Base-by-base conservation (phyloP, 2,888 invertebrate genomes). In the Cheilosia urbana region DNA sequence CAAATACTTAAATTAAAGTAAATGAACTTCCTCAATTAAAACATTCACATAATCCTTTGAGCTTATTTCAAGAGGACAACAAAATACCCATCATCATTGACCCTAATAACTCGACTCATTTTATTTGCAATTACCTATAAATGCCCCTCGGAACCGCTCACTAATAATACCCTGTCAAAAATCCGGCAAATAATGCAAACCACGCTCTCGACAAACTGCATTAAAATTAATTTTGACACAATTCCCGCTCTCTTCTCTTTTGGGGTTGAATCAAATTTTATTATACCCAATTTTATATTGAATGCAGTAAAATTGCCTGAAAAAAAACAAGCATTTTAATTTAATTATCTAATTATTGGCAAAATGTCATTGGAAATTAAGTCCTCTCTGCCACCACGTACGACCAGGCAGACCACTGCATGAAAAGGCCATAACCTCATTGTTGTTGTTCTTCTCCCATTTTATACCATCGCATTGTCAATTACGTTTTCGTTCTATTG, bases 341-440 rank as follows among this genome's bases (percentile, higher is more conserved):
- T 85, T 77, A 81, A 85, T 85, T 76, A 85, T 76, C 85, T 77
- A 77, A 81, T 85, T 85, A 81, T 85, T 60, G 81, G 66, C 21
- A 71, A 66, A 62, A 77, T 76, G 72, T 66, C 81, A 81, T 81
- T 81, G 40, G 58, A 81, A 81, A 85, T 85, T 76, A 85, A 81
- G 85, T 81, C 62, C 66, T 55, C 65, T 27, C 6, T 49, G 60
- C 71, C 62, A 37, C 58, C 79, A 66, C 53, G 55, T 55, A 15
- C 55, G 11, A 49, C 15, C 7, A n/a, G 19, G 37, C 40, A 51
- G 4, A 9, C 62, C 21, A 30, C 27, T 42, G 34, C 24, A 60
- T 34, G 37, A 27, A 60, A 51, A 60, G 24, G 19, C 60, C 60
- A 60, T 71, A 71, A 71, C 58, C 49, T 49, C 71, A 71, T 40